Base-by-base conservation (phyloP, 2,113 vertebrate genomes). In the Parotia lawesii region DNA sequence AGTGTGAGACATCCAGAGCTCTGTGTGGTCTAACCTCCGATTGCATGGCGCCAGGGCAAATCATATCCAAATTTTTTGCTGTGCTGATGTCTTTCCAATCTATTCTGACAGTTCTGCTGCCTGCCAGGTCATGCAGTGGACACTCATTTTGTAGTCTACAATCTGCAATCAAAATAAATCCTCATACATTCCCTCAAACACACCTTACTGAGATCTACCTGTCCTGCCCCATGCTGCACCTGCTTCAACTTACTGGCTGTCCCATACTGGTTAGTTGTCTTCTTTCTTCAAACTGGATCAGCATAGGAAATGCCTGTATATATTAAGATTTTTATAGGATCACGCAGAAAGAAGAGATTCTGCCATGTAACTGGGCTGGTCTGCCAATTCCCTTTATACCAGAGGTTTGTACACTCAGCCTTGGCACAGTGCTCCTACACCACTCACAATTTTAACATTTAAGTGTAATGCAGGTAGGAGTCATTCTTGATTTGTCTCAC, bases 281-380 rank as follows among this genome's bases (percentile, higher is more conserved):
- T 20, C 19, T 74, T 80, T 70, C 20, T 48, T 25, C 20, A 27
- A 33, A 27, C 6, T 65, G 19, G 11, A 38, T 44, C 24, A 71
- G 9, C 6, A 71, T 66, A 71, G 18, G 20, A 83, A 72, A 28
- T 33, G 8, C 12, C 13, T 1, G 3, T 33, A 3, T 21, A 4
- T 24, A 29, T 54, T 50, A 57, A 40, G 37, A 53, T 54, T 85
- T 93, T 79, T 48, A 13, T 12, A 37, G 9, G 9, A 48, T 19
- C 9, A 31, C 50, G 27, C 17, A 88, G 62, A 90, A 94, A 76
- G 31, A 42, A 76, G 24, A 24, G 23, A 57, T 75, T 72, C n/a
- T 75, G 15, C 9, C 23, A 31, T 0, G 0, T 51, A 51, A 56
- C 4, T 29, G 48, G 5, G 11, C 12, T 73, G 22, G 2, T 53